phyloP scores from a whole-genome alignment of 2,113 vertebrate species.

The Caloenas nicobarica region DNA sequence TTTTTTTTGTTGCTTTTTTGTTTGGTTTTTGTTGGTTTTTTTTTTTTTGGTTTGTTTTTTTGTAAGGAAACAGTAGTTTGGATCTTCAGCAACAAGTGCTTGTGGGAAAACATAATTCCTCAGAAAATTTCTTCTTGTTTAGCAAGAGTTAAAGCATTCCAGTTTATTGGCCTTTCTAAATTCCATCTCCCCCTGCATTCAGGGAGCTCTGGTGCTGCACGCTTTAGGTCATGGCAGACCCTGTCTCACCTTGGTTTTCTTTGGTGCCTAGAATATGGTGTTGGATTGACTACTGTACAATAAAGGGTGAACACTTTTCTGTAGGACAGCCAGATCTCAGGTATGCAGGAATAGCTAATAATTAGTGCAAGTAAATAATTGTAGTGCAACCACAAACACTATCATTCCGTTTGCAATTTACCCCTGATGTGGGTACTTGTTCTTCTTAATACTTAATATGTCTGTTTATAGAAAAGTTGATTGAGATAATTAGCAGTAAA shows the following conservation, averaged over 20 bases:
- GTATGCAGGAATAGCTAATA: neutral
- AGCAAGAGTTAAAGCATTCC: neutral
- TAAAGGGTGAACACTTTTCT: neutral
- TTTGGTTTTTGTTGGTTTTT: neutral
- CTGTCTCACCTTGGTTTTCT: neutral
- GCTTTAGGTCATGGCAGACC: neutral
- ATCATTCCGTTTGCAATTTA: slow-evolving; percentile 48
- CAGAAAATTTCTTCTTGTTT: neutral
- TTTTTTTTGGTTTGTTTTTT: neutral
- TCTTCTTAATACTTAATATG: slow-evolving; percentile 27
- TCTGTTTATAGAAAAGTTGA: slow-evolving; percentile 62
- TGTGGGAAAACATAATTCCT: neutral
- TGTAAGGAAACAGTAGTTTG: neutral
- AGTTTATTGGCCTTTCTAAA: neutral
- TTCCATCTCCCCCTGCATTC: neutral
- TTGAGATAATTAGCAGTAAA: slow-evolving; percentile 63
- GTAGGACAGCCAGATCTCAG: neutral
- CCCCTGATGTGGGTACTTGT: slow-evolving; percentile 29
- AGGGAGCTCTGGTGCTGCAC: neutral
- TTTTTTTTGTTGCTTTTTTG: neutral
- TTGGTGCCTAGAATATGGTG: neutral
- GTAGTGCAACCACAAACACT: neutral
- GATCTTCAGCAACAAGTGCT: neutral
- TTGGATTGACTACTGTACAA: neutral
- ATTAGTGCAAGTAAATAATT: slow-evolving; percentile 15